phyloP scores from a whole-genome alignment of 1,140 invertebrate species.

The Cydia pomonella region DNA sequence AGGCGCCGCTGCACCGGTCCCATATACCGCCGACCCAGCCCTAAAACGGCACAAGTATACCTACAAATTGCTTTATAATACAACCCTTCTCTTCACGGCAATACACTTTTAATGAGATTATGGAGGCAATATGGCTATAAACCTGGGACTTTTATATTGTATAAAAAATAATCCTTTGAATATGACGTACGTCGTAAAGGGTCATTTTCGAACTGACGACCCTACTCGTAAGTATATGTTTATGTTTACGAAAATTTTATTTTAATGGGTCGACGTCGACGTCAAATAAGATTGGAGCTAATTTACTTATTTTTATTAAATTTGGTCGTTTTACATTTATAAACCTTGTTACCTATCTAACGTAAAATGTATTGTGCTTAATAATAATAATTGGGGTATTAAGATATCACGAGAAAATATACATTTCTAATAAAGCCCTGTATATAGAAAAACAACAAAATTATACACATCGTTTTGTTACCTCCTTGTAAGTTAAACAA shows the following conservation, averaged over 20 bases:
- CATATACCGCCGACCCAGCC: conserved; percentile 20
- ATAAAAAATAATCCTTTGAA: conserved; percentile 33
- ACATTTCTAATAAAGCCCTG: background rate
- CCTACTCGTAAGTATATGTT: background rate
- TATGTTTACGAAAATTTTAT: conserved; percentile 5
- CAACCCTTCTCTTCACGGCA: conserved; percentile 6
- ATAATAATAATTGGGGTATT: no score
- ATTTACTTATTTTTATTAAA: background rate
- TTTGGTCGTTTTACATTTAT: background rate
- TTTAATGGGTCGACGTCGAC: background rate
- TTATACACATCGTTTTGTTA: background rate
- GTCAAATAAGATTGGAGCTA: background rate
- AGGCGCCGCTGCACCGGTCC: conserved; percentile 35
- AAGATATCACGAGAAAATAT: no score
- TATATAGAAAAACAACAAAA: background rate
- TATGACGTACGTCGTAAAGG: conserved; percentile 18
- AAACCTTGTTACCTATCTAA: background rate
- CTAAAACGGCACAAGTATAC: conserved; percentile 18
- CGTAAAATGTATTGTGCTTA: no score
- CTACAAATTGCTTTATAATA: conserved; percentile 13
- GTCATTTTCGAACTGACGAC: background rate
- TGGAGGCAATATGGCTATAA: conserved; percentile 60
- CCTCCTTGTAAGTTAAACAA: background rate
- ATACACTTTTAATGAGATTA: conserved; percentile 57
- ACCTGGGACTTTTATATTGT: conserved; percentile 11